Conservation (phyloP, 2,888 invertebrate genomes). For the Mythimna vitellina region DNA sequence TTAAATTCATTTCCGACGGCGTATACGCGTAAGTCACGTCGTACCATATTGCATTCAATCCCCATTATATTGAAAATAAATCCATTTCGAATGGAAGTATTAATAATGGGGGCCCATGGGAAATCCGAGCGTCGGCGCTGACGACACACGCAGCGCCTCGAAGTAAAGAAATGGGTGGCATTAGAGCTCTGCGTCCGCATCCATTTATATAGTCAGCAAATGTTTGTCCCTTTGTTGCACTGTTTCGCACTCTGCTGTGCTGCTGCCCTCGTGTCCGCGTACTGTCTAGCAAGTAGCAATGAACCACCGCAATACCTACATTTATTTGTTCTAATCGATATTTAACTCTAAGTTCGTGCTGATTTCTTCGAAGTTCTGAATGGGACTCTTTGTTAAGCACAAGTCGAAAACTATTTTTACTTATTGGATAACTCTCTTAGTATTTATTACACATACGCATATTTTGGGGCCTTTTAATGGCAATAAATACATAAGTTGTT, state of each 20-base stretch:
- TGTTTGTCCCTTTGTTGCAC: conserved; percentile 50
- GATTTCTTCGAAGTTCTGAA: conserved; percentile 10
- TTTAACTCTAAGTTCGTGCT: neutral
- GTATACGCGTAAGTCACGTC: conserved; percentile 10
- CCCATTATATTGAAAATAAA: conserved; percentile 67
- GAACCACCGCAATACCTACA: conserved; percentile 1
- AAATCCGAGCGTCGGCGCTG: conserved; percentile 61
- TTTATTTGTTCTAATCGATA: conserved; percentile 13
- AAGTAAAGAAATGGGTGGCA: conserved; percentile 61
- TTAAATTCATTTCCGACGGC: conserved; percentile 7
- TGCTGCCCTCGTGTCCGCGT: conserved; percentile 34
- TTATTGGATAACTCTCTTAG: neutral
- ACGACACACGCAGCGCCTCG: conserved; percentile 31
- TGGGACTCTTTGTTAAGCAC: neutral
- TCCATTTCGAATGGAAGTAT: conserved; percentile 66
- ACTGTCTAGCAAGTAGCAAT: conserved; percentile 34
- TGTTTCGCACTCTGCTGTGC: conserved; percentile 58
- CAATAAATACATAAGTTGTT: neutral
- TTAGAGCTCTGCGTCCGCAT: conserved; percentile 53
- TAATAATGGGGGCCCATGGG: conserved; percentile 68
- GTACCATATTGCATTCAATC: conserved; percentile 33
- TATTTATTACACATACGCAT: neutral
- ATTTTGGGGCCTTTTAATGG: too few relatives aligned
- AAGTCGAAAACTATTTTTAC: neutral
- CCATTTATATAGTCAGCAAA: conserved; percentile 60